Conservation (phyloP, 2,113 vertebrate species). For the Lepus timidus region DNA sequence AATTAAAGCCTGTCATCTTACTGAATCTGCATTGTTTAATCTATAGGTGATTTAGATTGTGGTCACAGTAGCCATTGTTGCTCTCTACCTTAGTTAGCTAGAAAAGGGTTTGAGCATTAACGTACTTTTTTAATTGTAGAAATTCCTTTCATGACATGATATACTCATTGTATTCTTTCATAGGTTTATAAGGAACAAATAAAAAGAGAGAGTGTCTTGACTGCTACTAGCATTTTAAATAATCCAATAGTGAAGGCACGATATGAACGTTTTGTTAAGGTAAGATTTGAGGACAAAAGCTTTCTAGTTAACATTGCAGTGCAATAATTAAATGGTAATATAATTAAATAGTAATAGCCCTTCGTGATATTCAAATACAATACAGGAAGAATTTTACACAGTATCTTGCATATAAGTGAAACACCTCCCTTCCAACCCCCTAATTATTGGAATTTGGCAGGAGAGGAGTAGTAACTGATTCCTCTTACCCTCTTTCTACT, state of each 20-base stretch:
- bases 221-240: constrained; percentile 94
- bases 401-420: background rate
- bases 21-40: constrained; percentile 20
- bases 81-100: constrained; percentile 17
- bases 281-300: constrained; percentile 80
- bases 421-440: background rate
- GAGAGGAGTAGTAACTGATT: background rate
- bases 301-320: background rate
- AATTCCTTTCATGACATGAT: constrained; percentile 19
- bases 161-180: constrained; percentile 44
- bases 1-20: background rate
- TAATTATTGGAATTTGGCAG: background rate
- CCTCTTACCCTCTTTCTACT: background rate
- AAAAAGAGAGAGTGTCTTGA: constrained; percentile 93
- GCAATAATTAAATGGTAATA: constrained; percentile 35
- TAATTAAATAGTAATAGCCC: background rate
- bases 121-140: constrained; percentile 20
- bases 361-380: constrained; percentile 39
- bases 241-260: constrained; percentile 92
- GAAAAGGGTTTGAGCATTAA: constrained; percentile 30
- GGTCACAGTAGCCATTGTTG: background rate
- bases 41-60: background rate
- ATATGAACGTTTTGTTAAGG: constrained; percentile 93
- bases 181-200: constrained; percentile 94
- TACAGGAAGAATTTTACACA: background rate